Base-by-base conservation (phyloP, 2,888 invertebrate genomes). In the Andrena fulva region DNA sequence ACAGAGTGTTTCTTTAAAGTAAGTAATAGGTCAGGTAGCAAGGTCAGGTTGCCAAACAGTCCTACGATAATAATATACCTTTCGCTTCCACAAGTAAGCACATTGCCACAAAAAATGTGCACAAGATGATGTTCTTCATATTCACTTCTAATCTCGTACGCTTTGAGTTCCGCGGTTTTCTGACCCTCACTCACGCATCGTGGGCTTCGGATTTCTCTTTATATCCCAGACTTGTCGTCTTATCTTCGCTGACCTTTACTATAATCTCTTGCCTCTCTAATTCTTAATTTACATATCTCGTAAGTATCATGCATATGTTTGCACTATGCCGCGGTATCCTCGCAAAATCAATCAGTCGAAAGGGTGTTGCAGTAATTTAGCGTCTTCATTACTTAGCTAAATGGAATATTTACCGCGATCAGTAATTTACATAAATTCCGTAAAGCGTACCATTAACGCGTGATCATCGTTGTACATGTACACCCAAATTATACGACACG, bases 81-180 rank as follows among this genome's bases (percentile, higher is more conserved):
- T 71, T 27, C 4, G 59, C 59, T 35, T 73, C 66, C n/a, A 8
- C 2, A 8, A 75, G 10, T 2, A 77, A 48, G 27, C 75, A 85
- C 20, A 74, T 24, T n/a, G 67, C 12, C 29, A 82, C 0, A 4
- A 80, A 69, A 54, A 85, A 27, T 6, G 48, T 29, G 10, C 56
- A 80, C 7, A 77, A 8, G 35, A 78, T 31, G 7, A 64, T 20
- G 7, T 5, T 31, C 50, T 64, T 87, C 88, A 87, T 87, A 0
- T 64, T 70, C 20, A 33, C 42, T 24, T 27, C 16, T 62, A 33
- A 50, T 16, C 2, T 29, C 8, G 12, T 50, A 48, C 29, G 16
- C 2, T 2, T 24, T 20, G 29, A 10, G 10, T 52, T 50, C 29
- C 10, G 66, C 24, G 7, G 12, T 6, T 31, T 63, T 20, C 63